Conservation (phyloP, 1,140 invertebrate species). For the Atopsyche davidsoni region DNA sequence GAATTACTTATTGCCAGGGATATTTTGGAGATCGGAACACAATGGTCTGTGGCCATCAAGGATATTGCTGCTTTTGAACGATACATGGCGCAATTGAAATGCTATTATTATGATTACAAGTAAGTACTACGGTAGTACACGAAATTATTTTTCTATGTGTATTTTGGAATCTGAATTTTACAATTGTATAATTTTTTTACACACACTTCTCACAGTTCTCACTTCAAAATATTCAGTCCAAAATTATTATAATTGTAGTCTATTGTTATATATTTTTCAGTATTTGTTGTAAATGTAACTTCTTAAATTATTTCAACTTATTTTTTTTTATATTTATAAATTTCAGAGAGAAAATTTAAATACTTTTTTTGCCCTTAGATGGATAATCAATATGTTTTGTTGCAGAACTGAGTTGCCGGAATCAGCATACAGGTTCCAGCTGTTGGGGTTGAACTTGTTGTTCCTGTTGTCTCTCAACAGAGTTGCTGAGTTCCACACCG, state of each 20-base stretch:
- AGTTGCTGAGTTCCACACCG: constrained; percentile 98
- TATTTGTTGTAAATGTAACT: no score
- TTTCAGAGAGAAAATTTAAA: no score
- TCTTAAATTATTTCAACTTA: no score
- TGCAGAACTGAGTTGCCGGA: constrained; percentile 74
- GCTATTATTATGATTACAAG: constrained; percentile 97
- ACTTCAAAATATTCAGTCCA: no score
- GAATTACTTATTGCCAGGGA: constrained; percentile 85
- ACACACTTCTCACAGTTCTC: no score
- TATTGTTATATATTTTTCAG: no score
- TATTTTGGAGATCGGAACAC: constrained; percentile 91
- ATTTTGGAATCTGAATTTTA: no score
- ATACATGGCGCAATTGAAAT: constrained; percentile 94
- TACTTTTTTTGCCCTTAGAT: no score
- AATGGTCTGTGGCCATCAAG: constrained; percentile 86
- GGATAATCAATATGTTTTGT: constrained; percentile 30
- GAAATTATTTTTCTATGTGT: no score
- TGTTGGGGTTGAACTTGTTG: constrained; percentile 91
- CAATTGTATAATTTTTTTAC: no score
- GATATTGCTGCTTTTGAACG: constrained; percentile 93
- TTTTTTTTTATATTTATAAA: no score
- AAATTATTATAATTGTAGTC: no score
- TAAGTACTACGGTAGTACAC: constrained; percentile 36
- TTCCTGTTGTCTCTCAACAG: constrained; percentile 94
- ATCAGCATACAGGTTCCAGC: constrained; percentile 91